Evolutionary conservation across 2,797 vertebrate species (phyloP), one percentile per base, ranked within the genome.

Genomic region (Serranus cabrilla): DNA sequence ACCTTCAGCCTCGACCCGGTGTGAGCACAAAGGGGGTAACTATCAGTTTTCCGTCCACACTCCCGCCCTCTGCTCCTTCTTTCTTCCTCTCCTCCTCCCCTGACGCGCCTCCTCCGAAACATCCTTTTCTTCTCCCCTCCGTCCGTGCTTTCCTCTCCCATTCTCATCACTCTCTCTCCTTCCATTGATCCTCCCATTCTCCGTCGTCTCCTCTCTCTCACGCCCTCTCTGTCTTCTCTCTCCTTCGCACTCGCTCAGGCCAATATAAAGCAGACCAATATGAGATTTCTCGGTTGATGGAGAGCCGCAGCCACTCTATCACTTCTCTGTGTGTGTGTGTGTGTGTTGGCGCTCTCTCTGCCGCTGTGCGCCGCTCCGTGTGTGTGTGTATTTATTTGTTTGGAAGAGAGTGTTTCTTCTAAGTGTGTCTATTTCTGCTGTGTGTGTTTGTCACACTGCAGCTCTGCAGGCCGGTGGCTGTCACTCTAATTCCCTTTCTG

Each of bases 401-500:
- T 42, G 31, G 20, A 49, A 23, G 40, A 31, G 61, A 58, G 18
- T 50, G 39, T 17, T 42, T 52, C 55, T n/a, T 74, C 42, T 54
- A 27, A 21, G 63, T 42, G 40, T 58, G n/a, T 65, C 40, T 59
- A 27, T 61, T 25, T 63, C 40, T 56, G 37, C 64, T 37, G 50
- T 75, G 47, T 67, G 49, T 65, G 54, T 54, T 1, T 60, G 69
- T 76, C 78, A 65, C 72, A 62, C 45, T 46, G 71, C 72, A 21
- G 64, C 56, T 76, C 67, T 62, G 54, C 79, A 62, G 76, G 77
- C 74, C 74, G 18, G 42, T 56, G 62, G n/a, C 83, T 80, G 83
- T 87, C 82, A 50, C 18, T 83, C 74, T 81, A n/a, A 86, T 87
- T 89, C 63, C 62, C 74, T 82, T 87, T 88, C 72, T 87, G 21